Conservation (phyloP, 2,113 vertebrate species). For the Phyllostomus discolor region DNA sequence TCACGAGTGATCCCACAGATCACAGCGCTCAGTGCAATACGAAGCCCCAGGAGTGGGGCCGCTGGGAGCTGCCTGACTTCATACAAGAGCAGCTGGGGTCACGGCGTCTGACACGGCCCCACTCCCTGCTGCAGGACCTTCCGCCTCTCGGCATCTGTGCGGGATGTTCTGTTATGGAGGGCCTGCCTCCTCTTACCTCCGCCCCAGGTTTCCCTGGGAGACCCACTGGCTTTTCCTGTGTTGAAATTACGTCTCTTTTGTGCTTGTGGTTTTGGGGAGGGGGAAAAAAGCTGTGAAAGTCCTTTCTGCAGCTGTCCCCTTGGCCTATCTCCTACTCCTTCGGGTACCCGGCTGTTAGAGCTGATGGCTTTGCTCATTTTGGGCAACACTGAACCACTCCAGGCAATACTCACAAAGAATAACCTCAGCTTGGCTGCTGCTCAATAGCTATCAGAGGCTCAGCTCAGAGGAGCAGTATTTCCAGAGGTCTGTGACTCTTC, state of each 20-base stretch:
- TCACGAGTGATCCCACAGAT: not conserved
- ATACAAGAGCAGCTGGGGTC: too few relatives aligned
- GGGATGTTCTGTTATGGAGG: not conserved
- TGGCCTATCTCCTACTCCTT: not conserved
- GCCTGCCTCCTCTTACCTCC: not conserved
- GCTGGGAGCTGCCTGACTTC: not conserved
- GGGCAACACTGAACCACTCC: not conserved
- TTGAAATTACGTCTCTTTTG: not conserved
- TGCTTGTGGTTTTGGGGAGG: not conserved
- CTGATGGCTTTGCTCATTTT: not conserved
- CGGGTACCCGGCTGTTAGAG: not conserved
- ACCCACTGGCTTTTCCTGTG: not conserved
- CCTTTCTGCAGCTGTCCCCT: not conserved
- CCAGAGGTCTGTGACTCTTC: not conserved
- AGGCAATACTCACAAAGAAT: not conserved
- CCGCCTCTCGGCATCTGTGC: rapidly evolving
- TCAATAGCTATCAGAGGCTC: not conserved
- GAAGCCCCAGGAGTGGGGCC: not conserved
- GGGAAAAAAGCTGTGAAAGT: rapidly evolving
- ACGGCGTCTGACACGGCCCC: rapidly evolving
- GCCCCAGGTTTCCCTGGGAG: not conserved
- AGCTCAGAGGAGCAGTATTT: not conserved
- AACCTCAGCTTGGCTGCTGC: not conserved
- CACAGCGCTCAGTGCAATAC: too few relatives aligned
- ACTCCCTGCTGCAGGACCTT: rapidly evolving